Base-by-base conservation (phyloP, 1,140 invertebrate genomes). In the Nasonia vitripennis region DNA sequence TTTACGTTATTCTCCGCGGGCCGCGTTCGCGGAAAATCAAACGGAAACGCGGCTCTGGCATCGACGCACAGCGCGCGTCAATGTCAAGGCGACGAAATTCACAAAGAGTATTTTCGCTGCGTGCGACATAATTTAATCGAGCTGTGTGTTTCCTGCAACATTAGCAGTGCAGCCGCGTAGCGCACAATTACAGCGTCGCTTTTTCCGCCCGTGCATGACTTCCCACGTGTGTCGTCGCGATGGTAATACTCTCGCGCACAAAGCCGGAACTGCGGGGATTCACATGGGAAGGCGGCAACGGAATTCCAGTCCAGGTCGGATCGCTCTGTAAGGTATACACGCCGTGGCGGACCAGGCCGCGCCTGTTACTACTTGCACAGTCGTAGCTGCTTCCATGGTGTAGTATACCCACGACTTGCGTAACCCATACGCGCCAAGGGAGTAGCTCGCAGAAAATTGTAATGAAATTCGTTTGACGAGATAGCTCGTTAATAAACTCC, bases 111-210 rank as follows among this genome's bases (percentile, higher is more conserved):
- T 45, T 27, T 68, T 70, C 45, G 81, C 71, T 6, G 14, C 48
- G 48, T 51, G 48, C 48, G 75, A 2, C 85, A 87, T 86, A 85
- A 68, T 79, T 84, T 41, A 67, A 48, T 71, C 2, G 27, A n/a
- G 62, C 48, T 67, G 34, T 55, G 34, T 55, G 41, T 67, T 88
- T 87, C 83, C 86, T 78, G 48, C 31, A 12, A 78, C 70, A 88
- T 88, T 85, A 85, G 83, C 75, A 86, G 85, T 87, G 78, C 68
- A n/a, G 68, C 51, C 73, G 67, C 67, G 83, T 78, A 70, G 14
- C 75, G n/a, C 78, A 5, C 51, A 81, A 86, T 84, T 85, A 79
- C 81, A 85, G n/a, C 55, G 71, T 74, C 70, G 31, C 14, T 79
- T 55, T 55, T 83, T 77, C 74, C 81, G 34, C 12, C n/a, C 62